phyloP scores from a whole-genome alignment of 2,113 vertebrate genomes.

The Phaethornis superciliosus region DNA sequence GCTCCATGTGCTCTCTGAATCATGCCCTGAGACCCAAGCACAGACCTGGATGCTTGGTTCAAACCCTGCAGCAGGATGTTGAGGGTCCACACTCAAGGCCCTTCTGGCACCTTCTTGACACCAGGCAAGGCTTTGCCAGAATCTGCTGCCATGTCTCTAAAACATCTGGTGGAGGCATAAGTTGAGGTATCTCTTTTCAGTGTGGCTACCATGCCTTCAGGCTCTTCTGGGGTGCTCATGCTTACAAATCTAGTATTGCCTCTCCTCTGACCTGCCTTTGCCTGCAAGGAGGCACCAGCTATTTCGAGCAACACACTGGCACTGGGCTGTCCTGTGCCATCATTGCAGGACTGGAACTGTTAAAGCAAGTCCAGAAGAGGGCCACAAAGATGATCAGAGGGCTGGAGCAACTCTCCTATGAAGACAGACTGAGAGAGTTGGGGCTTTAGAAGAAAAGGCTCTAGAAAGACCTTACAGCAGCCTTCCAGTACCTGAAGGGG shows the following conservation, averaged over 20 bases:
- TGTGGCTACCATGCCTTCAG: neutral
- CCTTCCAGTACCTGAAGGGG: too few relatives aligned
- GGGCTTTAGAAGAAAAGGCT: too few relatives aligned
- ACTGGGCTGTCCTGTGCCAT: neutral
- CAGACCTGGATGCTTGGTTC: neutral
- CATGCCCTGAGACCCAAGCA: fast-evolving
- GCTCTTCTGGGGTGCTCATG: neutral
- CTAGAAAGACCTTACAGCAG: too few relatives aligned
- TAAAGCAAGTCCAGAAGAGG: too few relatives aligned
- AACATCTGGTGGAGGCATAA: neutral
- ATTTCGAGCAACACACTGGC: neutral
- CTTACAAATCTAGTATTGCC: neutral
- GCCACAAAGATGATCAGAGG: too few relatives aligned
- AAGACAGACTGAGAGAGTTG: too few relatives aligned
- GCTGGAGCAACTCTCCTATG: too few relatives aligned
- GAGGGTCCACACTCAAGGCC: neutral
- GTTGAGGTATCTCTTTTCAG: neutral
- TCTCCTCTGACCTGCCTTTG: neutral
- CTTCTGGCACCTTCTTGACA: neutral
- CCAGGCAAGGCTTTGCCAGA: neutral
- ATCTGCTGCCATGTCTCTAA: neutral
- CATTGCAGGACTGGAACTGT: neutral
- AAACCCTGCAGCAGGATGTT: neutral
- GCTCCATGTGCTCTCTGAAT: neutral
- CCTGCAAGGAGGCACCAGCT: neutral